phyloP scores from a whole-genome alignment of 2,113 vertebrate species.

The Neogale vison region DNA sequence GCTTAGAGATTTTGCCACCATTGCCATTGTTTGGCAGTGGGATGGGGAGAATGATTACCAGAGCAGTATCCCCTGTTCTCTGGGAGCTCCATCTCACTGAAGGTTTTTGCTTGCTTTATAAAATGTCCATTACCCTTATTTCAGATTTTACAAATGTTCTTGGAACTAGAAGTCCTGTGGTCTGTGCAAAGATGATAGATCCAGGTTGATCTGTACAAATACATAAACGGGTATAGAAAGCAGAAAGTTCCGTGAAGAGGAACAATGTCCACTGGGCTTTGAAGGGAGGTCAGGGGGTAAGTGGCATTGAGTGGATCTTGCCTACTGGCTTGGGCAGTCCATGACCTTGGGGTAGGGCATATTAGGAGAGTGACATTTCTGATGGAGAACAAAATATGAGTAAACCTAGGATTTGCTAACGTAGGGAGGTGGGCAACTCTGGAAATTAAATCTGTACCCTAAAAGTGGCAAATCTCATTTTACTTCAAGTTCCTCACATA shows the following conservation, averaged over 20 bases:
- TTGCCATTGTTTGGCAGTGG: neutral
- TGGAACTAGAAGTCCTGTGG: neutral
- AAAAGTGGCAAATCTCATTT: neutral
- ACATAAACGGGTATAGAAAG: neutral
- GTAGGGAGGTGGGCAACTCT: neutral
- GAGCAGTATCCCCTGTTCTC: neutral
- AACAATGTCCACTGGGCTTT: neutral
- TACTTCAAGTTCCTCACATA: constrained; percentile 24
- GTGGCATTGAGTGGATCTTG: neutral
- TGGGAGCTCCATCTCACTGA: neutral
- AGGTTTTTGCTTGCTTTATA: neutral
- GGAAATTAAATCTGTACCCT: neutral
- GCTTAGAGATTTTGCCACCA: neutral
- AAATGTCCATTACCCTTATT: neutral
- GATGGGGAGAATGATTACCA: neutral
- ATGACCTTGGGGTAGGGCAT: neutral
- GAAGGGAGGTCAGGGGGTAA: neutral
- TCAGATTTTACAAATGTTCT: neutral
- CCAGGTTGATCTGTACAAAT: neutral
- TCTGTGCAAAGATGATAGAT: constrained; percentile 10
- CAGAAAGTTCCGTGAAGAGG: neutral
- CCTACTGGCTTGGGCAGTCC: neutral
- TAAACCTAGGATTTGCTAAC: neutral
- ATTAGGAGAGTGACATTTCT: neutral
- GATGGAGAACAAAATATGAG: neutral